A percentile compares a stretch with the other conserved stretches of the same genome.
These are phyloP conservation scores for Lingula anatina DNA, from an alignment of 2,888 invertebrate species.

Conservation along the genomic window DNA sequence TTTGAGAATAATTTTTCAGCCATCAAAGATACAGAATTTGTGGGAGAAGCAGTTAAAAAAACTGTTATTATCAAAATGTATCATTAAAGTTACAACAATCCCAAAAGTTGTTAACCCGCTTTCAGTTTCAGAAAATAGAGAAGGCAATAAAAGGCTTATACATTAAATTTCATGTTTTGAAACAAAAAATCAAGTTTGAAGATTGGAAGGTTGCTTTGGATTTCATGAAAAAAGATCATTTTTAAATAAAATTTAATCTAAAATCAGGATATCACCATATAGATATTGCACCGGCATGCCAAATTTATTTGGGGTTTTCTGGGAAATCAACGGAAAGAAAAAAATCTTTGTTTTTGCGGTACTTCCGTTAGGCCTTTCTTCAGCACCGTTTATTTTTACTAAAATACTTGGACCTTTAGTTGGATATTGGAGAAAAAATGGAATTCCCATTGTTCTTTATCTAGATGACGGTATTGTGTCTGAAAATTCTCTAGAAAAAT, in stretches of 20 bases:
- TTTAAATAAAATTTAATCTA: conserved; percentile 9
- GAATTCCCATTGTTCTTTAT: conserved; percentile 8
- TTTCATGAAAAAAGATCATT: conserved; percentile 9
- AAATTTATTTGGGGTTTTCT: conserved; percentile 8
- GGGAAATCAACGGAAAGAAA: no score
- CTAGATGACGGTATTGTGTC: conserved; percentile 8
- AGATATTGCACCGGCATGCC: conserved; percentile 2
- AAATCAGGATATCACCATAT: conserved; percentile 9
- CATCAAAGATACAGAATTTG: no score
- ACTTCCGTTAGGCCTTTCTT: conserved; percentile 8
- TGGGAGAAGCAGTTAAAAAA: no score
- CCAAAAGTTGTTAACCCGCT: no score
- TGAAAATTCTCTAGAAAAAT: conserved; percentile 2
- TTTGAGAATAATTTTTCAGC: no score
- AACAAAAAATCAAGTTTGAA: conserved; percentile 10
- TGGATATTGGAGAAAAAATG: conserved; percentile 9
- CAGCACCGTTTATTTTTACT: conserved; percentile 5
- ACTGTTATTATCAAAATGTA: no score
- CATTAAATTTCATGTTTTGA: no score
- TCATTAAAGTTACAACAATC: no score
- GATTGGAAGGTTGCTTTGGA: conserved; percentile 11
- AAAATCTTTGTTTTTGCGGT: conserved; percentile 8
- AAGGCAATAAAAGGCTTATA: no score
- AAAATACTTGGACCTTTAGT: conserved; percentile 10
- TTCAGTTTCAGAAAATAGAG: no score